These are phyloP conservation scores for Nothobranchius furzeri DNA, from an alignment of 2,113 vertebrate species.

Conservation along the genomic window DNA sequence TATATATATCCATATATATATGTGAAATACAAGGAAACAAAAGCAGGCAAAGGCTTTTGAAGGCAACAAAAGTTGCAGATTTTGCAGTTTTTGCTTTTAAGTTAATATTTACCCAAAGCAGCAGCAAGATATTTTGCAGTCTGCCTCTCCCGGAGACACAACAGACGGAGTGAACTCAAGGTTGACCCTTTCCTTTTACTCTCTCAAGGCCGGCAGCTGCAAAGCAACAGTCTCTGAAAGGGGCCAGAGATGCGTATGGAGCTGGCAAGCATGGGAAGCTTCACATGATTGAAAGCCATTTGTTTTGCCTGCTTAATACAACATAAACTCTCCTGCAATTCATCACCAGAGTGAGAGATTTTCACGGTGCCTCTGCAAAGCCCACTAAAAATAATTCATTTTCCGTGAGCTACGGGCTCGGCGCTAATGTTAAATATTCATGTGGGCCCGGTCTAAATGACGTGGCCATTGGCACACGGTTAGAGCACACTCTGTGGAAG, in stretches of 20 bases:
- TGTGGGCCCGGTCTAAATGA: slow-evolving; percentile 77
- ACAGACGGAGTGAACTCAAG: slow-evolving; percentile 39
- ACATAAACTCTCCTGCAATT: slow-evolving; percentile 78
- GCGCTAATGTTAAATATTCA: slow-evolving; percentile 78
- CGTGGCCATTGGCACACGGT: slow-evolving; percentile 74
- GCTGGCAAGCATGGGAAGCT: slow-evolving; percentile 73
- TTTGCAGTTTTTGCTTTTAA: too few species aligned
- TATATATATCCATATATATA: too few species aligned
- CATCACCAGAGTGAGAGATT: slow-evolving; percentile 74
- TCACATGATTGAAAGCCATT: slow-evolving; percentile 80
- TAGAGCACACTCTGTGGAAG: slow-evolving; percentile 73
- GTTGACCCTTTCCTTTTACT: slow-evolving; percentile 45
- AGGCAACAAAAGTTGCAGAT: neutral
- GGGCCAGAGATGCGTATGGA: slow-evolving; percentile 33
- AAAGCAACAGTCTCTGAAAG: slow-evolving; percentile 46
- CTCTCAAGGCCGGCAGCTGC: slow-evolving; percentile 42
- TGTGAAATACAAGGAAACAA: neutral
- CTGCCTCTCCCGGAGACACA: slow-evolving; percentile 18
- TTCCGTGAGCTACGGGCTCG: slow-evolving; percentile 65
- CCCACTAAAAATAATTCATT: slow-evolving; percentile 78
- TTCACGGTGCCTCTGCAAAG: slow-evolving; percentile 71
- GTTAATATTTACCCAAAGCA: slow-evolving; percentile 4
- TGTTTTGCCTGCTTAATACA: slow-evolving; percentile 83
- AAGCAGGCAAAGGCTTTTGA: neutral
- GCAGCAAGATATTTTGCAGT: neutral